Evolutionary conservation across 1,140 invertebrate genomes (phyloP).

Genomic region (Drosophila lacertosa): DNA sequence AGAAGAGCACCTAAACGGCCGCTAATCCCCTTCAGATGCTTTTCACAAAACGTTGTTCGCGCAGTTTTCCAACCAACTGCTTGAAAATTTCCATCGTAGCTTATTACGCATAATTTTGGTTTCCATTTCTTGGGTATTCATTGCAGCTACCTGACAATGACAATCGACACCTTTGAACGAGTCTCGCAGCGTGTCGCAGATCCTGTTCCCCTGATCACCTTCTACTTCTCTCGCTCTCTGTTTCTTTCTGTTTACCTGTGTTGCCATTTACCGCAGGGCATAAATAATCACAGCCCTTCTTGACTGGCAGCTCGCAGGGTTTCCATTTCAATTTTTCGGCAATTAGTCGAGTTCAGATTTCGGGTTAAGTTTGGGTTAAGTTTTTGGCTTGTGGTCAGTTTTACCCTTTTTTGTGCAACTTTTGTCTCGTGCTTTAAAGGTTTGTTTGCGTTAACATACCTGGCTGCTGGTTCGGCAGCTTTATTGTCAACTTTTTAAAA

Average conservation of each 20-base stretch:
- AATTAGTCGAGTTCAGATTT: constrained; percentile 65
- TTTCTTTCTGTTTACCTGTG: constrained; percentile 1
- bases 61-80: constrained; percentile 38
- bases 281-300: constrained; percentile 49
- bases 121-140: constrained; percentile 28
- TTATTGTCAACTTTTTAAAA: background rate
- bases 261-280: constrained; percentile 41
- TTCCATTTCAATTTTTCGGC: constrained; percentile 60
- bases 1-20: background rate
- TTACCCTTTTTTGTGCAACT: constrained; percentile 1
- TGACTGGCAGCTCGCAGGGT: constrained; percentile 31
- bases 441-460: background rate
- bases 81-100: constrained; percentile 35
- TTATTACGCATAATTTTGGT: constrained; percentile 57
- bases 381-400: constrained; percentile 25
- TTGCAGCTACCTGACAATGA: constrained; percentile 36
- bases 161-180: constrained; percentile 43
- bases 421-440: constrained; percentile 9
- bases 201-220: constrained; percentile 6
- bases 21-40: constrained; percentile 21
- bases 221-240: background rate
- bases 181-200: constrained; percentile 3
- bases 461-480: background rate
- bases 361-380: constrained; percentile 58
- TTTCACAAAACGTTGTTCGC: background rate